Conservation (phyloP, 2,797 vertebrate species). For the Morelia viridis region DNA sequence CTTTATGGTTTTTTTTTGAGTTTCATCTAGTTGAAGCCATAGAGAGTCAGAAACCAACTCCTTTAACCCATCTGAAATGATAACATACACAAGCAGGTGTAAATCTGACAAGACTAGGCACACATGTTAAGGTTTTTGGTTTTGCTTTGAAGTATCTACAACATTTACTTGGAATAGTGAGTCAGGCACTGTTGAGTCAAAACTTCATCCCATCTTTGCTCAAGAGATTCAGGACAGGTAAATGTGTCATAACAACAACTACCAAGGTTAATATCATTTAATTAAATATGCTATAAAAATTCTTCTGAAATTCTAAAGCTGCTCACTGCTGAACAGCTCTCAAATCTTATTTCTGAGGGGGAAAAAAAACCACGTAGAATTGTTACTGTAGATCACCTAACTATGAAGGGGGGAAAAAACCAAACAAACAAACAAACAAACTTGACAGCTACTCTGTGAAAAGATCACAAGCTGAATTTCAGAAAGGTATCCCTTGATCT, state of each 20-base stretch:
- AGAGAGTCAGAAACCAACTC: constrained; percentile 7
- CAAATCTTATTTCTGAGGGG: not conserved
- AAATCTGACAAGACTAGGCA: constrained; percentile 1
- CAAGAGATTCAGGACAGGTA: not conserved
- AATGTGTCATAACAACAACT: not conserved
- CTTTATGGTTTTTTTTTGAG: not conserved
- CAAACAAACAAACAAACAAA: not conserved
- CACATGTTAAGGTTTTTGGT: constrained; percentile 19
- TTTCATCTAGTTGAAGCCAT: not conserved
- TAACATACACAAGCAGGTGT: not conserved
- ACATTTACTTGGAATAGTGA: not conserved
- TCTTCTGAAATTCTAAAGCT: not conserved
- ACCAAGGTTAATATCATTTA: not conserved
- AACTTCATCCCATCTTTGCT: not conserved
- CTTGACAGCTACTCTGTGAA: not conserved
- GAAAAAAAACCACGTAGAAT: not conserved
- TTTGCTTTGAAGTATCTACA: not conserved
- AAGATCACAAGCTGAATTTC: not conserved
- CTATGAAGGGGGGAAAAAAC: not conserved
- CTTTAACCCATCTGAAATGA: constrained; percentile 38
- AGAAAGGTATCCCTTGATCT: not conserved
- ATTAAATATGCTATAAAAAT: not conserved
- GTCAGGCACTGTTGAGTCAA: not conserved
- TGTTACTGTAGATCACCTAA: not conserved
- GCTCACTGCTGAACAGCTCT: not conserved